These are phyloP conservation scores for Latrodectus geometricus DNA, from an alignment of 1,140 invertebrate genomes.

Conservation along the genomic window DNA sequence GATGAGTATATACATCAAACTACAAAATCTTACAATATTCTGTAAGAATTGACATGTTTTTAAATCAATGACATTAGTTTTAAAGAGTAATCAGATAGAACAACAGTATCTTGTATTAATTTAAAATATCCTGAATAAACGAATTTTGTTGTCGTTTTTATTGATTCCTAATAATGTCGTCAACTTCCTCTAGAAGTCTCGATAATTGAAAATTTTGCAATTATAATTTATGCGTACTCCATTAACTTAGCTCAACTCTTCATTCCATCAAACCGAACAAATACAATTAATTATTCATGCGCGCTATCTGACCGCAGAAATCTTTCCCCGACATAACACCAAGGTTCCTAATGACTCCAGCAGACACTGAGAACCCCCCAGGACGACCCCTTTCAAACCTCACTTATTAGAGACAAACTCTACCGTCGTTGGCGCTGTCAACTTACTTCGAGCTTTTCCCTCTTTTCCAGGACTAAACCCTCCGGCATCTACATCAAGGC, in stretches of 20 bases:
- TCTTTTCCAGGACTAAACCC: constrained; percentile 1
- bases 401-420: background rate
- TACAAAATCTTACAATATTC: too few species aligned
- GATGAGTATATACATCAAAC: too few species aligned
- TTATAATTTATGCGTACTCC: constrained; percentile 54
- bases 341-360: constrained; percentile 30
- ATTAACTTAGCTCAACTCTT: constrained; percentile 37
- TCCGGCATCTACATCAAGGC: constrained; percentile 17
- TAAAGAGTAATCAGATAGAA: too few species aligned
- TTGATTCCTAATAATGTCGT: constrained; percentile 22
- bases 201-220: constrained; percentile 60
- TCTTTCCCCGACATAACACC: constrained; percentile 8
- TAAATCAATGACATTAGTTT: too few species aligned
- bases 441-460: background rate
- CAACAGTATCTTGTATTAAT: too few species aligned
- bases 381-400: background rate
- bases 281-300: constrained; percentile 59
- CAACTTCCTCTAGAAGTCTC: constrained; percentile 15
- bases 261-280: constrained; percentile 31
- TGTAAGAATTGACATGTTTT: too few species aligned
- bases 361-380: constrained; percentile 21
- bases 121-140: too few species aligned
- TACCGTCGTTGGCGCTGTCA: background rate
- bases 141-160: background rate
- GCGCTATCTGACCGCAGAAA: constrained; percentile 35